Evolutionary conservation across 2,888 invertebrate genomes (phyloP).

Genomic region (Diloba caeruleocephala): DNA sequence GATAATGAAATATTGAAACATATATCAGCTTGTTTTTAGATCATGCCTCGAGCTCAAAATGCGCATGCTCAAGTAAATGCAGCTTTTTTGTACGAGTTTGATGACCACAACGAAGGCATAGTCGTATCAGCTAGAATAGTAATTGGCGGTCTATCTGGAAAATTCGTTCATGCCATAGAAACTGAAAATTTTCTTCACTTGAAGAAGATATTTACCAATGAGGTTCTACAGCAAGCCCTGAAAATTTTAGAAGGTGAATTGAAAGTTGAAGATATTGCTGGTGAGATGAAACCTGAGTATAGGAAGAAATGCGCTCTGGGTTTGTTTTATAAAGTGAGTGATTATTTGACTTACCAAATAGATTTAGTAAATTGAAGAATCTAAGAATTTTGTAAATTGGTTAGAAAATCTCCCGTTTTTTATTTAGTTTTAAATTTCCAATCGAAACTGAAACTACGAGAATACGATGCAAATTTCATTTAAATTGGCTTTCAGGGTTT

Average conservation of each 20-base stretch:
- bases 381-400: no score
- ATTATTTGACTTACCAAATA: no score
- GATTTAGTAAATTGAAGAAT: no score
- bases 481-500: conserved; percentile 76
- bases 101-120: conserved; percentile 56
- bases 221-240: conserved; percentile 86
- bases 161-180: conserved; percentile 88
- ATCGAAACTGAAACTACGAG: no score
- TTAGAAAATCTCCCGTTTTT: no score
- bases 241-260: conserved; percentile 87
- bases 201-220: conserved; percentile 79
- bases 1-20: not conserved
- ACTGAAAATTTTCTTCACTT: conserved; percentile 85
- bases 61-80: conserved; percentile 93
- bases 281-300: conserved; percentile 89
- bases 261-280: conserved; percentile 75
- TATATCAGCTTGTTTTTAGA: conserved; percentile 76
- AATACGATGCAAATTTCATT: no score
- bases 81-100: conserved; percentile 91
- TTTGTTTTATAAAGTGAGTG: conserved; percentile 91
- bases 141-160: conserved; percentile 87
- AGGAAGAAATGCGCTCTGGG: conserved; percentile 89
- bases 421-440: no score
- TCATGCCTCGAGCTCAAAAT: conserved; percentile 92
- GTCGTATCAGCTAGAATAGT: conserved; percentile 89